Evolutionary conservation across 1,140 invertebrate species (phyloP).

Genomic region (Euura lappo): DNA sequence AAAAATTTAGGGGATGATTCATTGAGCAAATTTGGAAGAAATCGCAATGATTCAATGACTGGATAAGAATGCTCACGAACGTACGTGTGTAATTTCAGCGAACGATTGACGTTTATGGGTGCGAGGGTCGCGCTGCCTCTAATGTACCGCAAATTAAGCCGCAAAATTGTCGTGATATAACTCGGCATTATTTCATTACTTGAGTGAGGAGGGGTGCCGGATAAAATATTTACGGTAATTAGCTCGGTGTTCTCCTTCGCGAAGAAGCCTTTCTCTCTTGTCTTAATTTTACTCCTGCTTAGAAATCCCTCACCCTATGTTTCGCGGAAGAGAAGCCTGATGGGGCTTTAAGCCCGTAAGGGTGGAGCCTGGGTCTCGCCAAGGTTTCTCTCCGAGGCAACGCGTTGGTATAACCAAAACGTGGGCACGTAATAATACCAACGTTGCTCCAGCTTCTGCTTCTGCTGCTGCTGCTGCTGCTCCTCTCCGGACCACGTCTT

Average conservation of each 20-base stretch:
- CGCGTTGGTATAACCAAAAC: constrained; percentile 43
- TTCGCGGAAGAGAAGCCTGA: not conserved
- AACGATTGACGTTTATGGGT: too few relatives aligned
- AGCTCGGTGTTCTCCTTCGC: not conserved
- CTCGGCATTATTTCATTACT: not conserved
- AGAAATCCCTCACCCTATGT: not conserved
- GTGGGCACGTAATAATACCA: constrained; percentile 20
- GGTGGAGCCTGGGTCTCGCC: not conserved
- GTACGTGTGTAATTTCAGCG: too few relatives aligned
- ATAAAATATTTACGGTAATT: constrained; percentile 7
- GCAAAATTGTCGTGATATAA: constrained; percentile 3
- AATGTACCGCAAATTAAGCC: not conserved
- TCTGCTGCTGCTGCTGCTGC: constrained; percentile 23
- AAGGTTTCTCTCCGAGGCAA: constrained; percentile 34
- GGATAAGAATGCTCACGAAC: too few relatives aligned
- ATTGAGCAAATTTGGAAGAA: too few relatives aligned
- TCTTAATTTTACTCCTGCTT: not conserved
- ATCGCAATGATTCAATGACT: too few relatives aligned
- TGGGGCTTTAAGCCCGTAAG: not conserved
- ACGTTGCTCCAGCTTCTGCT: not conserved
- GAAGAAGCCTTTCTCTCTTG: not conserved
- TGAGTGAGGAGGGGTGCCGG: not conserved
- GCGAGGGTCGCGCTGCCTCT: too few relatives aligned
- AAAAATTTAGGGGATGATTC: too few relatives aligned
- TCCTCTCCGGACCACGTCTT: constrained; percentile 33